Base-by-base conservation (phyloP, 1,140 invertebrate species). In the Helicoverpa armigera region DNA sequence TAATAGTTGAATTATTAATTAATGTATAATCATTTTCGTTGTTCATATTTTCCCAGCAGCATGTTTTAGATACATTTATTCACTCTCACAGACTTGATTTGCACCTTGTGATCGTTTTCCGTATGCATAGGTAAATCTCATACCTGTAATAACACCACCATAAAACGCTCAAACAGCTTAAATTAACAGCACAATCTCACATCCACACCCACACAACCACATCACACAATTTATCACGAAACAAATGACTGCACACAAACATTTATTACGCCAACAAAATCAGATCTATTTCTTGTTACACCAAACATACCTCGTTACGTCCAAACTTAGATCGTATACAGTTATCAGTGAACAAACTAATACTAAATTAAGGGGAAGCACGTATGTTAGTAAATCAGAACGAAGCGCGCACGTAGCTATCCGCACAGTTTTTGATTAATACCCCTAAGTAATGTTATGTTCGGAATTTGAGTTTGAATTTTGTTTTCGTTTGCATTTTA, bases 371-470 rank as follows among this genome's bases (percentile, higher is more conserved):
- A 73, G 72, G 70, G 69, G 48, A 58, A n/a, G 67, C 78, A 83
- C 82, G 82, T 83, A 85, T 83, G 80, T 81, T 73, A 67, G 58
- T 74, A 82, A 83, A 82, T 83, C 74, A 81, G 56, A 50, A 56
- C 54, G 70, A 53, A 72, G 53, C 63, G 72, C 13, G 58, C 82
- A 86, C 83, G 83, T 86, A 82, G 56, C 14, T 80, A 84, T 84
- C 79, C 83, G 76, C 80, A 81, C 65, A 76, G 54, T 77, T 81
- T 85, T 78, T 85, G 84, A 85, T 85, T 85, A 70, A 85, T 85
- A 79, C 43, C n/a, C 18, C 56, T 76, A 63, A 63, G 35, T 76
- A 53, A 31, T 31, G 23, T 18, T 72, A 54, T 14, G 43, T 72
- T 18, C 69, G 58, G 70, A 35, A 35, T 56, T 73, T 56, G 69